These are phyloP conservation scores for Tromatobia lineatoria DNA, from an alignment of 2,888 invertebrate genomes.

Conservation along the genomic window DNA sequence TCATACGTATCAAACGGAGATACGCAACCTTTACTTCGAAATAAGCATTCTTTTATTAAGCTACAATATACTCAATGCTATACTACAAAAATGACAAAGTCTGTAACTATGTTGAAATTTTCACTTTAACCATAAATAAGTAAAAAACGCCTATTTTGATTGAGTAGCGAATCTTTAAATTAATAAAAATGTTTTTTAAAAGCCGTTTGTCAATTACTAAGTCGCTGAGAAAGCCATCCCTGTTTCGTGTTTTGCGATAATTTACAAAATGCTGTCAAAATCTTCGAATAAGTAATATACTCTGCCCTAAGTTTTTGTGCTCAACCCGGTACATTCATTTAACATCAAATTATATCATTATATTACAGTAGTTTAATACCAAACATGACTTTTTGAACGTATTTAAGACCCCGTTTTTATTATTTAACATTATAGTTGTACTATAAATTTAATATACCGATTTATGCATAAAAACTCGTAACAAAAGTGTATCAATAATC, in stretches of 20 bases:
- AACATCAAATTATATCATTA: too few species aligned
- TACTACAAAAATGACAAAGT: not conserved
- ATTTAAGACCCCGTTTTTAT: too few species aligned
- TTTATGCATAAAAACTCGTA: too few species aligned
- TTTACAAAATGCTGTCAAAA: not conserved
- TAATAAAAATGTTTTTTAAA: not conserved
- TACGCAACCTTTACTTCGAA: not conserved
- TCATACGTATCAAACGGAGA: not conserved
- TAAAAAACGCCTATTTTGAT: conserved; percentile 11
- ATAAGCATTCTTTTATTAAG: not conserved
- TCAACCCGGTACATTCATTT: too few species aligned
- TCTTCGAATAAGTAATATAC: too few species aligned
- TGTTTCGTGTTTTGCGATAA: not conserved
- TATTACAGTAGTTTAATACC: too few species aligned
- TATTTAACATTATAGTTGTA: too few species aligned
- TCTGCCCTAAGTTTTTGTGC: too few species aligned
- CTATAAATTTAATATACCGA: too few species aligned
- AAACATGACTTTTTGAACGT: too few species aligned
- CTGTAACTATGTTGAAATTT: not conserved
- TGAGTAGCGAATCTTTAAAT: not conserved
- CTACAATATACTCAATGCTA: not conserved
- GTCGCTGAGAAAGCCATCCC: not conserved
- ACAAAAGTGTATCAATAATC: too few species aligned
- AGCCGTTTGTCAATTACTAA: not conserved
- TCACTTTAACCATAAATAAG: not conserved